Evolutionary conservation across 1,140 invertebrate species (phyloP).

Genomic region (Augochlora pura): DNA sequence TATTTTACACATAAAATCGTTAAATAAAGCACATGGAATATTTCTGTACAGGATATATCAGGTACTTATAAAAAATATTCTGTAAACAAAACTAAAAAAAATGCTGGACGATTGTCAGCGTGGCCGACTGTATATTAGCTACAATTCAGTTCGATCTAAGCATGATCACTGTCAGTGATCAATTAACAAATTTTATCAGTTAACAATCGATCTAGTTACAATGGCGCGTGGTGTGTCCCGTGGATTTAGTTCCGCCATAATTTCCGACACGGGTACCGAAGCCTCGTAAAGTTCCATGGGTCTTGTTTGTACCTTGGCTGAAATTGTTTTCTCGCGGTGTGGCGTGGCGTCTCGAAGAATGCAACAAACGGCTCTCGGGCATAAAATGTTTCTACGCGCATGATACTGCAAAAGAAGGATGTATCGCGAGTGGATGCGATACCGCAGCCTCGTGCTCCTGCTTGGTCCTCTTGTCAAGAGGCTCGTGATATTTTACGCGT

Average conservation of each 20-base stretch:
- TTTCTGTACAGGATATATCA: too few species aligned
- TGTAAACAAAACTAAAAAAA: too few species aligned
- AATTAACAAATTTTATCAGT: too few species aligned
- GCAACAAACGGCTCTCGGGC: not conserved
- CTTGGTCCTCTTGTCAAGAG: slow-evolving; percentile 51
- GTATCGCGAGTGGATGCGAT: slow-evolving; percentile 30
- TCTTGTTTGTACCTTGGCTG: not conserved
- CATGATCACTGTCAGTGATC: too few species aligned
- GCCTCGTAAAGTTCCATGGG: not conserved
- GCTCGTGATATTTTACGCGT: slow-evolving; percentile 56
- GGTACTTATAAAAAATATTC: too few species aligned
- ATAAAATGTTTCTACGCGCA: slow-evolving; percentile 39
- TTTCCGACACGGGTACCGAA: not conserved
- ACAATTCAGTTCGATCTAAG: too few species aligned
- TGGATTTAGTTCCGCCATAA: not conserved
- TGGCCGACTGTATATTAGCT: too few species aligned
- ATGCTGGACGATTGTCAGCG: too few species aligned
- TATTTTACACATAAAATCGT: too few species aligned
- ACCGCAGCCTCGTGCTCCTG: slow-evolving; percentile 53
- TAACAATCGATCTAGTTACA: too few species aligned
- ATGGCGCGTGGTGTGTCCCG: too few species aligned
- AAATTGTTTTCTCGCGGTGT: slow-evolving; percentile 2
- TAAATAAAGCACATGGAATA: too few species aligned
- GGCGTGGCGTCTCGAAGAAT: not conserved
- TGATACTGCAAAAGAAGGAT: slow-evolving; percentile 51